These are phyloP conservation scores for Pherbina coryleti DNA, from an alignment of 2,888 invertebrate species.

Conservation along the genomic window DNA sequence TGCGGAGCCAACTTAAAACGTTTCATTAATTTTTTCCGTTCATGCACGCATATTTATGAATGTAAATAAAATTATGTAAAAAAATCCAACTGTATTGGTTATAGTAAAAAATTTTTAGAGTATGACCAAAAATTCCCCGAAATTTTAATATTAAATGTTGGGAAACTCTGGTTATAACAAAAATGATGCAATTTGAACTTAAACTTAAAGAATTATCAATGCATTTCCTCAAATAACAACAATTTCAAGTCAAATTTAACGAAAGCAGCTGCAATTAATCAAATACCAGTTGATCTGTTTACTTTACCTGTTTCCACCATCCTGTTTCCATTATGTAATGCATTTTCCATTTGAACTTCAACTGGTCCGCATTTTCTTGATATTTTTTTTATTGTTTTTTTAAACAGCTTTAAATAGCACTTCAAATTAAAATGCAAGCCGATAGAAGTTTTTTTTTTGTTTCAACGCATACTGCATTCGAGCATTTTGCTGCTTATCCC, in stretches of 20 bases:
- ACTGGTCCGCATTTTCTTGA: conserved; percentile 24
- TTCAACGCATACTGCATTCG: too few relatives aligned
- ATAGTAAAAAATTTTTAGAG: conserved; percentile 39
- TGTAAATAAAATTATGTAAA: neutral
- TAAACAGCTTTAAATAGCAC: too few relatives aligned
- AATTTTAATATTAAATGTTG: neutral
- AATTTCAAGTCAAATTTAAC: neutral
- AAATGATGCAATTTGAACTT: neutral
- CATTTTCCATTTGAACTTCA: conserved; percentile 47
- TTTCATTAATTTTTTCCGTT: conserved; percentile 16
- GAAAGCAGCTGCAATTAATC: neutral
- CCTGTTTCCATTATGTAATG: conserved; percentile 46
- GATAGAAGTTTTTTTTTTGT: too few relatives aligned
- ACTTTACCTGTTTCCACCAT: conserved; percentile 19
- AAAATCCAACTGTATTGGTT: neutral
- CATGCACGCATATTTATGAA: neutral
- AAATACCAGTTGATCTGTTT: neutral
- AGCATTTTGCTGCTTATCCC: neutral
- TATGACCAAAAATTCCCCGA: conserved; percentile 30
- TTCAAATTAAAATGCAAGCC: too few relatives aligned
- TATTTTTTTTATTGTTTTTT: conserved; percentile 23
- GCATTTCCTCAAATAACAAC: neutral
- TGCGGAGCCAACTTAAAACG: neutral
- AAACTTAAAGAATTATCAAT: neutral
- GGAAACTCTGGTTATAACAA: neutral